phyloP scores from a whole-genome alignment of 2,888 invertebrate genomes.

The Thelaira solivaga region DNA sequence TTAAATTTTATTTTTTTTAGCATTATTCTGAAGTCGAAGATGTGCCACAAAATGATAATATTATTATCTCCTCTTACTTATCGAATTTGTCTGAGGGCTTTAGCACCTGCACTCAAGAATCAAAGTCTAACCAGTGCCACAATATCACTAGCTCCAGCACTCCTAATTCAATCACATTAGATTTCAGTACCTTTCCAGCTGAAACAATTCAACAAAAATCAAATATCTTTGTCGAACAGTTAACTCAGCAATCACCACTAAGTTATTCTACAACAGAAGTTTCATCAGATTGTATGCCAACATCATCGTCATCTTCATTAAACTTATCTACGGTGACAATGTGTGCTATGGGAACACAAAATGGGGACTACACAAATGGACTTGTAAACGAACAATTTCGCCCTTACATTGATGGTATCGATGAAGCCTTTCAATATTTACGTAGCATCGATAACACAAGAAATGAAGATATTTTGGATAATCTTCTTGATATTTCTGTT shows the following conservation, averaged over 20 bases:
- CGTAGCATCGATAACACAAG: constrained; percentile 69
- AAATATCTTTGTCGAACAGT: constrained; percentile 69
- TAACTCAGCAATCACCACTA: constrained; percentile 62
- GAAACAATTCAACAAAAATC: constrained; percentile 56
- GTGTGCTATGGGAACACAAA: constrained; percentile 10
- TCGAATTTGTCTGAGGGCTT: constrained; percentile 26
- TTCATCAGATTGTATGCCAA: constrained; percentile 31
- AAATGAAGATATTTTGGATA: constrained; percentile 72
- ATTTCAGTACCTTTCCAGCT: constrained; percentile 31
- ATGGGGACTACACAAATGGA: constrained; percentile 61
- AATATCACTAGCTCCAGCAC: neutral
- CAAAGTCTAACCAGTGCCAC: constrained; percentile 7
- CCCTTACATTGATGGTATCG: constrained; percentile 70
- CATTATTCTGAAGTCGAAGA: constrained; percentile 66
- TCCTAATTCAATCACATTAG: constrained; percentile 24
- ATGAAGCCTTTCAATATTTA: constrained; percentile 72
- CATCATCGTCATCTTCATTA: neutral
- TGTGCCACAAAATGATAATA: constrained; percentile 65
- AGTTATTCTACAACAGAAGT: constrained; percentile 19
- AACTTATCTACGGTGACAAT: constrained; percentile 3
- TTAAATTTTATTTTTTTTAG: constrained; percentile 56
- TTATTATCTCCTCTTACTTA: constrained; percentile 67
- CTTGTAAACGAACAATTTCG: constrained; percentile 65
- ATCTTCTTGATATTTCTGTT: constrained; percentile 71
- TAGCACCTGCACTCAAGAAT: neutral